A percentile compares a stretch with the other conserved stretches of the same genome.
phyloP scores from a whole-genome alignment of 2,888 invertebrate species.

The Colostygia pectinataria region DNA sequence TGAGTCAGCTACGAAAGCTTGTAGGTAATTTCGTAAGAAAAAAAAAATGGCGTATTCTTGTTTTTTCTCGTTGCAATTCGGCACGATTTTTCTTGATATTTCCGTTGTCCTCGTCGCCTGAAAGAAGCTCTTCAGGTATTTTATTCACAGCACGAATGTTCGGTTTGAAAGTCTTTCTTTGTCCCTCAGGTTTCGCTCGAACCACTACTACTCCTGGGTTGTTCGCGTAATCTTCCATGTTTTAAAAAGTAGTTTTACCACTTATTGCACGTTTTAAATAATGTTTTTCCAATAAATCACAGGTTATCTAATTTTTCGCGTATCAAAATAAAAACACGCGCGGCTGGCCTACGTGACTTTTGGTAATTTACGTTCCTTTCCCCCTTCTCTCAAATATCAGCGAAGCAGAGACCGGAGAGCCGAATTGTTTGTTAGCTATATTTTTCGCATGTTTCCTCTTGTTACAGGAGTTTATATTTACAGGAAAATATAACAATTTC shows the following conservation, averaged over 20 bases:
- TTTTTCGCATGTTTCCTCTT: no score
- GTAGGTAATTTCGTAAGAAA: no score
- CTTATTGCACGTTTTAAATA: constrained; percentile 7
- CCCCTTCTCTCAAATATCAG: no score
- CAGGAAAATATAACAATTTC: no score
- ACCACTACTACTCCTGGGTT: constrained; percentile 84
- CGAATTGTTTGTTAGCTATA: no score
- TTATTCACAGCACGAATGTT: constrained; percentile 87
- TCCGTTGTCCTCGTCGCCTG: no score
- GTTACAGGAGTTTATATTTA: no score
- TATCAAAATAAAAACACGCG: constrained; percentile 64
- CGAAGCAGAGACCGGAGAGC: no score
- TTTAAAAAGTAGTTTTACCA: constrained; percentile 22
- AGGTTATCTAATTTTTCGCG: constrained; percentile 48
- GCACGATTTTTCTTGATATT: no score
- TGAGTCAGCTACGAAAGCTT: no score
- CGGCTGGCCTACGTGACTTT: constrained; percentile 79
- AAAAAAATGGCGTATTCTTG: no score
- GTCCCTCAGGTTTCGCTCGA: constrained; percentile 87
- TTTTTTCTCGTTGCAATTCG: no score
- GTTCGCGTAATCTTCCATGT: constrained; percentile 63
- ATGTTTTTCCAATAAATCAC: constrained; percentile 17
- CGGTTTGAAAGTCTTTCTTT: constrained; percentile 90
- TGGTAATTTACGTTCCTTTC: constrained; percentile 51
- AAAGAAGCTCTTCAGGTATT: constrained; percentile 91